Evolutionary conservation across 2,888 invertebrate genomes (phyloP).

Genomic region (Brachyptera putata): DNA sequence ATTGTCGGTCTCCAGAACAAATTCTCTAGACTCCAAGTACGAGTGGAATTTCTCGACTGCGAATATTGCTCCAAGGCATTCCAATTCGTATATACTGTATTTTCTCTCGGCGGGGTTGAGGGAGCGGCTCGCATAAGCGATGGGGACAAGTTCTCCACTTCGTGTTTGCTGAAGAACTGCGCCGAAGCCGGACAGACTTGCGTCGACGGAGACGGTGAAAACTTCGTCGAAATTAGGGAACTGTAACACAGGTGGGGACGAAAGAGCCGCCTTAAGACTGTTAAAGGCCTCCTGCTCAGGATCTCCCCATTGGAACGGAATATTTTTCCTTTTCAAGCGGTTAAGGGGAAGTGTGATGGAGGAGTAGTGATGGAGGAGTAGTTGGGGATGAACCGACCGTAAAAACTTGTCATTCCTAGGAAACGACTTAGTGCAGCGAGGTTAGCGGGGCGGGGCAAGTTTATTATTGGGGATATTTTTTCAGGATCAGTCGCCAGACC

Average conservation of each 20-base stretch:
- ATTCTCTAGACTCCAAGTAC: background rate
- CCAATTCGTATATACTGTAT: background rate
- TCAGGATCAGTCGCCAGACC: background rate
- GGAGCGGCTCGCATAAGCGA: no score
- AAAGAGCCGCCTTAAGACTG: background rate
- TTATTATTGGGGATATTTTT: background rate
- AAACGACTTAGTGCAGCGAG: background rate
- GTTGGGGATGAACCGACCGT: background rate
- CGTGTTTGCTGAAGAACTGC: background rate
- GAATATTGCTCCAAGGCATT: background rate
- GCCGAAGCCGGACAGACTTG: background rate
- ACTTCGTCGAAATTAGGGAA: background rate
- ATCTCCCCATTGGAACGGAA: background rate
- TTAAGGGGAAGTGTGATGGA: background rate
- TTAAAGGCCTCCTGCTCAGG: background rate
- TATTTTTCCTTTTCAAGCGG: background rate
- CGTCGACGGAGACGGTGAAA: background rate
- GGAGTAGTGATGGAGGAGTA: background rate
- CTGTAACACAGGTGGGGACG: background rate
- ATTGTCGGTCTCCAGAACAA: background rate
- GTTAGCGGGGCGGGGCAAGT: background rate
- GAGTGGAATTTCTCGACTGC: background rate
- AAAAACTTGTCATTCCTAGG: background rate
- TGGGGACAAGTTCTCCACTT: no score
- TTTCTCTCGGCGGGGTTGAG: background rate